A percentile compares a stretch with the other conserved stretches of the same genome.
Conservation (phyloP, 2,797 vertebrate species). For the Falco cherrug region DNA sequence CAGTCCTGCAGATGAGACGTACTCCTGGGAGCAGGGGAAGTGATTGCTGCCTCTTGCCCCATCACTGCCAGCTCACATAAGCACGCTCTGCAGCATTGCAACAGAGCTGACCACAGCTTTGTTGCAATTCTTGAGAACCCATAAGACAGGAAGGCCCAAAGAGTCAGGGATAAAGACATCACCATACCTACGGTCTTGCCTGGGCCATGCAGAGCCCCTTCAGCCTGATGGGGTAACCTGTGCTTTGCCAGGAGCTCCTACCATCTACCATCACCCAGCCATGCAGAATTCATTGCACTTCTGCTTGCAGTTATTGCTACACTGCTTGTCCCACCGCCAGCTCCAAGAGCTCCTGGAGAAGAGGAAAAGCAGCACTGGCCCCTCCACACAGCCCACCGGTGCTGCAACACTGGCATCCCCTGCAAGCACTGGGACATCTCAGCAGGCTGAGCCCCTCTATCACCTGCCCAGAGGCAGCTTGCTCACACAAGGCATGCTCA, state of each 20-base stretch:
- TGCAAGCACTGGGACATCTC: neutral
- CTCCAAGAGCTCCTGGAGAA: neutral
- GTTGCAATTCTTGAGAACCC: neutral
- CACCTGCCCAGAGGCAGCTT: neutral
- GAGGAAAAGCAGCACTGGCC: neutral
- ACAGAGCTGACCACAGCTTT: conserved; percentile 23
- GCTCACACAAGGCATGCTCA: conserved; percentile 3
- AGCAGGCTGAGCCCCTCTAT: neutral
- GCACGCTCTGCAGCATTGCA: neutral
- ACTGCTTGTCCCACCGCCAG: neutral
- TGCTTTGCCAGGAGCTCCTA: neutral
- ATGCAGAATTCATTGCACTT: neutral
- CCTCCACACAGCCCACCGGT: neutral
- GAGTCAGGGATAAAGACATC: neutral
- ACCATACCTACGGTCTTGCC: neutral
- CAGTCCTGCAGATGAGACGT: rapidly evolving
- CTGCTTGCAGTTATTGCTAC: neutral
- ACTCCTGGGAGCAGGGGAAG: neutral
- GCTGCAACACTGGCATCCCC: rapidly evolving
- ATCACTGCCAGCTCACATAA: neutral
- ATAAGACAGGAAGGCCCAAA: neutral
- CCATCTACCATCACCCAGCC: neutral
- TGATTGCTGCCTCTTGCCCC: neutral
- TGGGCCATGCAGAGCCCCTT: neutral
- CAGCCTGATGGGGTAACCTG: neutral